Conservation (phyloP, 2,888 invertebrate genomes). For the Andrena dorsata region DNA sequence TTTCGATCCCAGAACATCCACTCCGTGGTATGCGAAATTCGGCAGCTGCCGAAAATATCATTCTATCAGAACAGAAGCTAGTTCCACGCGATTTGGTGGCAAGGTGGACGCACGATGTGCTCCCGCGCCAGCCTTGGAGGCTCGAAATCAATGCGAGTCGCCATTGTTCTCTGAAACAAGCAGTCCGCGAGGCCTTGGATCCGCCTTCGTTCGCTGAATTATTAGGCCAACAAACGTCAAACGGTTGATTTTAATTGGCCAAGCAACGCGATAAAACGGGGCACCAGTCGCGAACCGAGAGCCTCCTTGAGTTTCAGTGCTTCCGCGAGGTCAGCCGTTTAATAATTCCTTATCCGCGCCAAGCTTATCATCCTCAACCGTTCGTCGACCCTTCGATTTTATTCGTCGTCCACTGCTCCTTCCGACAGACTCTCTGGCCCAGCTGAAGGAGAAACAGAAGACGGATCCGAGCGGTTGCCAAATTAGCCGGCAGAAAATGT, state of each 20-base stretch:
- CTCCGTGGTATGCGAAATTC: neutral
- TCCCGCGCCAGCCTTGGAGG: conserved; percentile 56
- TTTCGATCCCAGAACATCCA: neutral
- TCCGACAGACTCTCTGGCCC: too few relatives aligned
- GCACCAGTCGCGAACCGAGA: conserved; percentile 37
- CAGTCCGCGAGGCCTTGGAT: conserved; percentile 71
- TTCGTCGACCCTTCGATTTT: neutral
- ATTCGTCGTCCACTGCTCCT: too few relatives aligned
- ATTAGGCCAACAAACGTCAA: conserved; percentile 77
- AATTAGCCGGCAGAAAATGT: conserved; percentile 18
- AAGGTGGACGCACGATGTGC: conserved; percentile 36
- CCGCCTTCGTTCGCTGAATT: conserved; percentile 73
- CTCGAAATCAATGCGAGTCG: conserved; percentile 68
- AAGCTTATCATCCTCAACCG: neutral
- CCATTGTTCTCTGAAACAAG: conserved; percentile 68
- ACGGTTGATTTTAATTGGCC: conserved; percentile 73
- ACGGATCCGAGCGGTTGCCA: neutral
- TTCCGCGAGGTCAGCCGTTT: conserved; percentile 45
- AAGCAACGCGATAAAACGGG: conserved; percentile 70
- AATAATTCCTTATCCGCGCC: conserved; percentile 20
- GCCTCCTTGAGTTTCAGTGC: conserved; percentile 31
- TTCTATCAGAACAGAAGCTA: neutral
- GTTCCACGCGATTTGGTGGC: neutral
- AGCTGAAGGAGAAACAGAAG: neutral
- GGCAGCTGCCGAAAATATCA: neutral